phyloP scores from a whole-genome alignment of 2,888 invertebrate species.

The Rapana venosa region DNA sequence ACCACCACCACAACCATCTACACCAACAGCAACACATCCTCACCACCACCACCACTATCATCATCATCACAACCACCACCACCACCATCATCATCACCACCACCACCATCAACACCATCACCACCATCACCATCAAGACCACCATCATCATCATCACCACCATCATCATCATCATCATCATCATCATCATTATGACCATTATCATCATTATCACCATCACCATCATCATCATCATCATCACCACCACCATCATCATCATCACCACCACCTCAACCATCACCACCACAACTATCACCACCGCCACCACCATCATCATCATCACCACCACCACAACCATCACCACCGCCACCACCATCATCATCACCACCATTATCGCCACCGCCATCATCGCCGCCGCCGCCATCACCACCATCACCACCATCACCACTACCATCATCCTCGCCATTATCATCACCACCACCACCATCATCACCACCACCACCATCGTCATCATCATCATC shows the following conservation, averaged over 20 bases:
- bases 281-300: too few species aligned
- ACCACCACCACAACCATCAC: too few species aligned
- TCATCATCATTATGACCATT: background rate
- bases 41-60: background rate
- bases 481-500: constrained; percentile 19
- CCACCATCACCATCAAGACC: too few species aligned
- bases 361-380: background rate
- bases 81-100: constrained; percentile 9
- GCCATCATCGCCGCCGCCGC: background rate
- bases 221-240: constrained; percentile 32
- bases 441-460: background rate
- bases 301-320: background rate
- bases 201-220: background rate
- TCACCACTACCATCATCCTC: constrained; percentile 3
- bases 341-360: background rate
- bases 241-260: constrained; percentile 16
- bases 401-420: background rate
- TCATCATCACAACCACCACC: background rate
- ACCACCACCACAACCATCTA: too few species aligned
- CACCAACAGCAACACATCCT: too few species aligned
- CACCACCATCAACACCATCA: background rate
- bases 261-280: background rate
- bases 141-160: background rate
- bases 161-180: constrained; percentile 1
- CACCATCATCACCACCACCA: background rate